These are phyloP conservation scores for Threskiornis aethiopicus DNA, from an alignment of 2,797 vertebrate genomes.

Conservation along the genomic window DNA sequence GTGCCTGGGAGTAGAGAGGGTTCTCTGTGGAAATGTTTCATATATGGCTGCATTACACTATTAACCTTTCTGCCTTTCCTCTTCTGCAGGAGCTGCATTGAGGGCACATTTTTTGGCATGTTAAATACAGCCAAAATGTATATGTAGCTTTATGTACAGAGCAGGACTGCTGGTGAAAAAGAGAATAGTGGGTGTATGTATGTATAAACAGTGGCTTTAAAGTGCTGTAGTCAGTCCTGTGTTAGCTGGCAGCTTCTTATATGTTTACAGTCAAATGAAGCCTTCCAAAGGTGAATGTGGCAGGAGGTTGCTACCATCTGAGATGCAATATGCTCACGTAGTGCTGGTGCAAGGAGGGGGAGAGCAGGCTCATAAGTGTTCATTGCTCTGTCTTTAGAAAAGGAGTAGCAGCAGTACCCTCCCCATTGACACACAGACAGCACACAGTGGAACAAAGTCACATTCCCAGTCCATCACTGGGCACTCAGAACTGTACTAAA, in stretches of 20 bases:
- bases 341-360: neutral
- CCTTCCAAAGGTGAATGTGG: neutral
- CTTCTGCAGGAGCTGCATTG: neutral
- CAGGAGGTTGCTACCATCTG: neutral
- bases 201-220: neutral
- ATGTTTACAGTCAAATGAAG: neutral
- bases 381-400: neutral
- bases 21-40: neutral
- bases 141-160: neutral
- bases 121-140: neutral
- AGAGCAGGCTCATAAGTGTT: fast-evolving
- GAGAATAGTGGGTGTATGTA: neutral
- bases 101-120: neutral
- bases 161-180: neutral
- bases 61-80: neutral
- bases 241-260: neutral
- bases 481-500: neutral
- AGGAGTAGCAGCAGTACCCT: neutral
- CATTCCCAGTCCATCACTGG: neutral
- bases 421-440: neutral
- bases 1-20: neutral
- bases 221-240: neutral
- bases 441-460: neutral
- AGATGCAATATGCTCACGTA: neutral
- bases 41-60: neutral